phyloP scores from a whole-genome alignment of 2,113 vertebrate species.

The Oncorhynchus tshawytscha region DNA sequence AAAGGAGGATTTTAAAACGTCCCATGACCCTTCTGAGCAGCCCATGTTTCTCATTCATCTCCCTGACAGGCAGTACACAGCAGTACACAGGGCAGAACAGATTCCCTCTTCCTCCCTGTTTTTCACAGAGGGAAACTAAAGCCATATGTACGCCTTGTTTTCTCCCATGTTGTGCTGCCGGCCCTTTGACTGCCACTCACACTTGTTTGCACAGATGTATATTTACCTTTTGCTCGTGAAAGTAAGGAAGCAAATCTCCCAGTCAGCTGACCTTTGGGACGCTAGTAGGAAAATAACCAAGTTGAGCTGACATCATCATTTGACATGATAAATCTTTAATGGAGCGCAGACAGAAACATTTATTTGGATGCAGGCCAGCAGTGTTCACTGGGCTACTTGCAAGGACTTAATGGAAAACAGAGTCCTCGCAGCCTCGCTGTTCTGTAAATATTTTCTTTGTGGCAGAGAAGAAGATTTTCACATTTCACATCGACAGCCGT shows the following conservation, averaged over 20 bases:
- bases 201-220: slow-evolving; percentile 74
- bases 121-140: slow-evolving; percentile 32
- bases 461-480: slow-evolving; percentile 35
- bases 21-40: slow-evolving; percentile 56
- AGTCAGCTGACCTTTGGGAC: slow-evolving; percentile 45
- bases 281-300: slow-evolving; percentile 47
- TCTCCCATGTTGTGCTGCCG: slow-evolving; percentile 16
- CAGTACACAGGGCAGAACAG: slow-evolving; percentile 28
- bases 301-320: slow-evolving; percentile 56
- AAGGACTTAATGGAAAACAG: slow-evolving; percentile 67
- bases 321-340: slow-evolving; percentile 64
- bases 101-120: slow-evolving; percentile 27
- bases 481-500: slow-evolving; percentile 34
- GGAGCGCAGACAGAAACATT: slow-evolving; percentile 46
- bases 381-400: slow-evolving; percentile 57
- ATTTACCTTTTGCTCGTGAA: slow-evolving; percentile 53
- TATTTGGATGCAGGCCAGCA: slow-evolving; percentile 48
- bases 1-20: slow-evolving; percentile 58
- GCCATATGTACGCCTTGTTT: slow-evolving; percentile 42
- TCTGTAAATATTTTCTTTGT: slow-evolving; percentile 50
- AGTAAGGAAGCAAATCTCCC: slow-evolving; percentile 48
- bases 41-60: slow-evolving; percentile 40
- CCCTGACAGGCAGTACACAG: slow-evolving; percentile 46
- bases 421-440: slow-evolving; percentile 21
- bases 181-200: slow-evolving; percentile 48